Conservation (phyloP, 2,797 vertebrate genomes). For the Chlorospingus semifuscus region DNA sequence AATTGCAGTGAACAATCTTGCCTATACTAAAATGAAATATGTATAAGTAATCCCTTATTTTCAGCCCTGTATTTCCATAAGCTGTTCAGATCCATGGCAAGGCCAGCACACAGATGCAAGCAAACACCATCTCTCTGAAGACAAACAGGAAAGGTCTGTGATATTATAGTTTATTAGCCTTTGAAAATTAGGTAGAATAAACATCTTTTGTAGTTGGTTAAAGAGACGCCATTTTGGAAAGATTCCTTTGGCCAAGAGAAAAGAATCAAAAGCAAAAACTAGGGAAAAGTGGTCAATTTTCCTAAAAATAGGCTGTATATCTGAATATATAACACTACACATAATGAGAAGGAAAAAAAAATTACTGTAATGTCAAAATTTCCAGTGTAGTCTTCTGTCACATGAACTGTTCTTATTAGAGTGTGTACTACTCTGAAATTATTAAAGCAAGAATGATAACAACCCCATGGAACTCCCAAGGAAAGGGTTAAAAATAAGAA, state of each 20-base stretch:
- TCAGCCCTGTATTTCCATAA: background rate
- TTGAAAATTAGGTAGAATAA: background rate
- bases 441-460: background rate
- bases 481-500: background rate
- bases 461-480: background rate
- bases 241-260: background rate
- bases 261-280: background rate
- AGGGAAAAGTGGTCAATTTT: background rate
- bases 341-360: background rate
- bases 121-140: background rate
- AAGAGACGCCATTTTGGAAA: background rate
- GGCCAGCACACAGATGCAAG: background rate
- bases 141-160: background rate
- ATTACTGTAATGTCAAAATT: background rate
- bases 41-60: background rate
- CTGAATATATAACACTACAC: fast-evolving
- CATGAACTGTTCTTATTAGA: background rate
- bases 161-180: background rate
- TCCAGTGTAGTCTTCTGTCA: background rate
- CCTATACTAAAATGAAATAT: background rate
- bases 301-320: background rate
- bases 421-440: background rate
- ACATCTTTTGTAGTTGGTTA: background rate
- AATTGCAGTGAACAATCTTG: background rate
- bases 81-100: background rate